Conservation (phyloP, 2,797 vertebrate species). For the Anabacerthia variegaticeps region DNA sequence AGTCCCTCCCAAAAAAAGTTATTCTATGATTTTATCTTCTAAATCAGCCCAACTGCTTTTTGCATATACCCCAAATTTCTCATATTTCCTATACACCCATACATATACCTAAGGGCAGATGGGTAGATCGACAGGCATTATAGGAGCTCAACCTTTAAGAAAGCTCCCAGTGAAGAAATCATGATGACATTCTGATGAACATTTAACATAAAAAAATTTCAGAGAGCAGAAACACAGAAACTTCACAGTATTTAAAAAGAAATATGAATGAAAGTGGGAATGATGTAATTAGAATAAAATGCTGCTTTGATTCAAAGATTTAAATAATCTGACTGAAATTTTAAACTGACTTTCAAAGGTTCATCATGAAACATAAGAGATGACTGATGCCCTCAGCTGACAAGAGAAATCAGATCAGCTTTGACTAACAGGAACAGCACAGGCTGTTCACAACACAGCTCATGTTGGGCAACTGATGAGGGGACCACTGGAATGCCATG, state of each 20-base stretch:
- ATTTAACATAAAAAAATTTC: not conserved
- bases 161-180: not conserved
- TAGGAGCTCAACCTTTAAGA: not conserved
- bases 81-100: not conserved
- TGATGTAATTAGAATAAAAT: not conserved
- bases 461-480: not conserved
- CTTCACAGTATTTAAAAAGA: not conserved
- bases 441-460: not conserved
- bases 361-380: not conserved
- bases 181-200: not conserved
- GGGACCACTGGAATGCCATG: not conserved
- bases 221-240: not conserved
- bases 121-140: not conserved
- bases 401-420: slow-evolving; percentile 1
- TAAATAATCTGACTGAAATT: not conserved
- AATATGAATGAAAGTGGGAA: not conserved
- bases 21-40: not conserved
- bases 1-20: not conserved
- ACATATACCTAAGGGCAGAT: not conserved
- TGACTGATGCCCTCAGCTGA: slow-evolving; percentile 5
- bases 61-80: not conserved
- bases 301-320: not conserved
- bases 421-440: not conserved
- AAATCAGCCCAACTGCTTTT: not conserved
- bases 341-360: not conserved